Evolutionary conservation across 2,113 vertebrate species (phyloP), one percentile per base, ranked within the genome.

Genomic region (Entomyzon cyanotis): DNA sequence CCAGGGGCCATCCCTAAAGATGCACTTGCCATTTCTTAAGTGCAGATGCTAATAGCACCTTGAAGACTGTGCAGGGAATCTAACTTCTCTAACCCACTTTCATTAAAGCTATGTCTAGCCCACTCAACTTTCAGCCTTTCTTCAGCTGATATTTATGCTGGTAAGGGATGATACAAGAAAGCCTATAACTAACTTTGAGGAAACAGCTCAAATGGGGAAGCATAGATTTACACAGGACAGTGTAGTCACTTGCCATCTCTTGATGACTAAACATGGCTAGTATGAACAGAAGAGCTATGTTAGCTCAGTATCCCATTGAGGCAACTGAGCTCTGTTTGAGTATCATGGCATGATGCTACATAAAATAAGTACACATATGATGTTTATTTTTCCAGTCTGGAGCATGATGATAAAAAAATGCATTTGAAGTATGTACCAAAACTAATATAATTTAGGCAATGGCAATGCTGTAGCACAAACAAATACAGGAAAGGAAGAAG

Each of bases 351-450:
- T 27, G 88, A 47, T 78, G 44, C 73, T 89, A 60, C 44, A 75
- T 60, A 91, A 95, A 93, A 47, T 84, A 93, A 44, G 35, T 70
- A 58, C 68, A 86, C 50, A 17, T 76, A 80, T 84, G 84, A 89
- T 71, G 53, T 75, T 77, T 95, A 95, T 96, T 94, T 93, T 25
- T 93, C 60, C 77, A 89, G 41, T 89, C 85, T 94, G 93, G 76
- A 90, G 42, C 59, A 89, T 27, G 47, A 94, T 80, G 93, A 96
- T 96, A 91, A 96, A 94, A 87, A 74, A 70, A 75, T 60, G 93
- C 83, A 95, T 97, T 97, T 97, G 96, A 97, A 97, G 94, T 96
- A 84, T 47, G 73, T 55, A 95, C 82, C 93, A 96, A 96, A 94
- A 88, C 76, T 64, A 93, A 95, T 56, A 95, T 74, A 95, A 94